A percentile compares a stretch with the other conserved stretches of the same genome.
These are phyloP conservation scores for Trissolcus basalis DNA, from an alignment of 1,140 invertebrate species.

Conservation along the genomic window DNA sequence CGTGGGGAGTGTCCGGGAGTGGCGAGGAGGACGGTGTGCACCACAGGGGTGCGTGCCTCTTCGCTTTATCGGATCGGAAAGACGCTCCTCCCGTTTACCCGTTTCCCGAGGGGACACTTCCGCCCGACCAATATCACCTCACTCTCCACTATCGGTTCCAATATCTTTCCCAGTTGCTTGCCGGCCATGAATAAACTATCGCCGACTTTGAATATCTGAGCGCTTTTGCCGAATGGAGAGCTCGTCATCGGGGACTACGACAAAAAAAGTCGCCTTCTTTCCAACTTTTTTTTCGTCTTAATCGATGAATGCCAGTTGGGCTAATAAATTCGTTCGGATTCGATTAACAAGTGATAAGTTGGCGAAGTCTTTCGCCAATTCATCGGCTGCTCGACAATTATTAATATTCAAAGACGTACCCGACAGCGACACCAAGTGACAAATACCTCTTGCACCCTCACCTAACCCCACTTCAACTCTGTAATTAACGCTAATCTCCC, in stretches of 20 bases:
- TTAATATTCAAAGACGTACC: conserved; percentile 72
- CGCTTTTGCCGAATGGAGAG: conserved; percentile 68
- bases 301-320: neutral
- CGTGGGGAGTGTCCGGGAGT: conserved; percentile 65
- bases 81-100: conserved; percentile 70
- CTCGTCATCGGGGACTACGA: conserved; percentile 67
- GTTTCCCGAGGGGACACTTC: conserved; percentile 76
- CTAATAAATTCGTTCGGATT: conserved; percentile 68
- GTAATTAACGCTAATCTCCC: conserved; percentile 76
- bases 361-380: conserved; percentile 68
- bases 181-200: conserved; percentile 77
- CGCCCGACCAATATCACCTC: conserved; percentile 74
- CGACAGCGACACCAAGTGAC: conserved; percentile 69
- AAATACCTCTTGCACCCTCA: conserved; percentile 67
- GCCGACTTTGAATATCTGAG: conserved; percentile 76
- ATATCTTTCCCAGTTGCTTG: conserved; percentile 75
- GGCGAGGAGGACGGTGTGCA: conserved; percentile 55
- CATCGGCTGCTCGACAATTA: conserved; percentile 68
- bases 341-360: conserved; percentile 72
- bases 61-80: conserved; percentile 73
- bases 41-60: conserved; percentile 64
- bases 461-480: conserved; percentile 68
- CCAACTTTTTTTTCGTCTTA: neutral
- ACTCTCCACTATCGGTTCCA: conserved; percentile 71
- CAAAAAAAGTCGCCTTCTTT: conserved; percentile 43